Conservation (phyloP, 1,140 invertebrate species). For the Eriocheir sinensis region DNA sequence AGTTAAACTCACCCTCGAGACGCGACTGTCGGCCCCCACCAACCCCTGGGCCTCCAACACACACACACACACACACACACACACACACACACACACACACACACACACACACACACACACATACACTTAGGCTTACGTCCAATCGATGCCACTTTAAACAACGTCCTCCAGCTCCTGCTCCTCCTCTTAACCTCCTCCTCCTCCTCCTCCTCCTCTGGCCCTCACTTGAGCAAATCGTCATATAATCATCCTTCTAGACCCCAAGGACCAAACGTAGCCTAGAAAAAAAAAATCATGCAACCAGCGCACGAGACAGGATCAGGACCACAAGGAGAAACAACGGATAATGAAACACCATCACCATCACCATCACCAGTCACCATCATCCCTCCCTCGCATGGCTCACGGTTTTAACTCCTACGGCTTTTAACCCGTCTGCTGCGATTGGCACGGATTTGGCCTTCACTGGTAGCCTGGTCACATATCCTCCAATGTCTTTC, state of each 20-base stretch:
- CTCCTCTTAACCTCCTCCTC: neutral
- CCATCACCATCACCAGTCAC: no score
- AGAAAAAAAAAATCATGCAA: no score
- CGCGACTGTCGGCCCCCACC: neutral
- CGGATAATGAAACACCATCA: no score
- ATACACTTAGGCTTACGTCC: neutral
- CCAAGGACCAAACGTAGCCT: no score
- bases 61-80: neutral
- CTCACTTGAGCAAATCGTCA: neutral
- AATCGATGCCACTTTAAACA: neutral
- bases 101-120: no score
- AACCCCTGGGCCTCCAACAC: neutral
- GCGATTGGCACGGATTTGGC: no score
- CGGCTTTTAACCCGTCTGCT: no score
- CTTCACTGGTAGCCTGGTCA: no score
- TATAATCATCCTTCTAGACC: neutral
- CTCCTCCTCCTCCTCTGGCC: no score
- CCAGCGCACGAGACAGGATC: neutral
- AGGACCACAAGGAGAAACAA: neutral
- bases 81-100: neutral
- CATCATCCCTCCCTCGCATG: neutral
- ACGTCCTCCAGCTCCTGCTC: neutral
- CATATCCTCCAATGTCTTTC: no score
- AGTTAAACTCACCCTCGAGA: neutral
- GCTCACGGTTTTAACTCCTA: neutral